These are phyloP conservation scores for Synanthedon tipuliformis DNA, from an alignment of 2,888 invertebrate genomes.

Conservation along the genomic window DNA sequence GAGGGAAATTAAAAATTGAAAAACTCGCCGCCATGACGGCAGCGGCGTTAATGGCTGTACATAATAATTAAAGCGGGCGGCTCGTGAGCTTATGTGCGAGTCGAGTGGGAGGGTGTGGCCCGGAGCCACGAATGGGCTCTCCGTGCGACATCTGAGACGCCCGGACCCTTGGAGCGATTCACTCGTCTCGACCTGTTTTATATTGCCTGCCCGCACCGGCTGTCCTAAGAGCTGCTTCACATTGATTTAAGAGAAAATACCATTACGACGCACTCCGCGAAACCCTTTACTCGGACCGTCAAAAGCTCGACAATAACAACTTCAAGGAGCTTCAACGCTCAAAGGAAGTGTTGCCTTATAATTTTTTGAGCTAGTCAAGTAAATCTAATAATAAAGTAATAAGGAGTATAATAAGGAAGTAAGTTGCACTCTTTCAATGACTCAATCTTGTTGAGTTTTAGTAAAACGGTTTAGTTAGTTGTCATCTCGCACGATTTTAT, in stretches of 20 bases:
- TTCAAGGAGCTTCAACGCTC: constrained; percentile 7
- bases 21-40: constrained; percentile 66
- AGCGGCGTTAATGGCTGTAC: constrained; percentile 67
- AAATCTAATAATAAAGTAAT: no score
- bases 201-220: constrained; percentile 60
- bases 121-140: constrained; percentile 64
- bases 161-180: constrained; percentile 60
- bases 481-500: no score
- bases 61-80: constrained; percentile 68
- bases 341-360: constrained; percentile 1
- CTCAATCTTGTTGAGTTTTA: no score
- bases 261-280: constrained; percentile 45
- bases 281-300: constrained; percentile 22
- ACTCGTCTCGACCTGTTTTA: constrained; percentile 61
- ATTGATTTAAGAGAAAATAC: constrained; percentile 66
- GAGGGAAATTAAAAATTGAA: constrained; percentile 69
- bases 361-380: no score
- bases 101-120: constrained; percentile 69
- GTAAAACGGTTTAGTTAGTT: no score
- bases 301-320: constrained; percentile 31
- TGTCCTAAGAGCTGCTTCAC: constrained; percentile 57
- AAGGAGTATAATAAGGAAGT: no score
- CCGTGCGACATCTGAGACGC: constrained; percentile 64
- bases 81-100: constrained; percentile 63
- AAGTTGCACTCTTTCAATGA: no score